These are phyloP conservation scores for Ancistrus triradiatus DNA, from an alignment of 2,113 vertebrate genomes.

Conservation along the genomic window DNA sequence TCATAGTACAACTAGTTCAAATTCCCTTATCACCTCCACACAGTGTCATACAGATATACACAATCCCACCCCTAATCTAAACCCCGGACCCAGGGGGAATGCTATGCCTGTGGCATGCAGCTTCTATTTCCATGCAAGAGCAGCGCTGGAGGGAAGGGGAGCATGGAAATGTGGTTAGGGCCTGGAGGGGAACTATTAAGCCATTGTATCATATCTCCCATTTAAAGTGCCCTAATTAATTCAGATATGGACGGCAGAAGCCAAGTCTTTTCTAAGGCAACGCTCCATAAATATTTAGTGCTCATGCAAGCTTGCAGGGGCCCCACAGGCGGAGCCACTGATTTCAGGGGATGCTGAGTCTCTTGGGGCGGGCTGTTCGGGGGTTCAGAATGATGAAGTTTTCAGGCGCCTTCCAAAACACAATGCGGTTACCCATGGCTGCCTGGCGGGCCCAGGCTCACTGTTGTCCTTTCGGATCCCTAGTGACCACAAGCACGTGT, in stretches of 20 bases:
- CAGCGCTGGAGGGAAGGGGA: slow-evolving; percentile 20
- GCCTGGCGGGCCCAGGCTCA: slow-evolving; percentile 47
- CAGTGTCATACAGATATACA: not conserved
- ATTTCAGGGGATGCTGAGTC: slow-evolving; percentile 41
- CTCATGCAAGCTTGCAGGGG: slow-evolving; percentile 10
- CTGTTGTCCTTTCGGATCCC: no score
- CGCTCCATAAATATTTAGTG: slow-evolving; percentile 49
- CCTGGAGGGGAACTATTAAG: slow-evolving; percentile 48
- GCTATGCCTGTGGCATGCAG: slow-evolving; percentile 10
- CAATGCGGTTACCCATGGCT: not conserved
- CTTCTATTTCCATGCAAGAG: slow-evolving; percentile 22
- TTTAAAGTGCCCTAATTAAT: slow-evolving; percentile 55
- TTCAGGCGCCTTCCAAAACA: slow-evolving; percentile 44
- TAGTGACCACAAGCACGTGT: no score
- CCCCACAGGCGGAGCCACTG: not conserved
- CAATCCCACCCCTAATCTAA: slow-evolving; percentile 15
- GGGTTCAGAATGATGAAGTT: slow-evolving; percentile 29
- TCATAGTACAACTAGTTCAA: slow-evolving; percentile 17
- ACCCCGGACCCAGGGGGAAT: not conserved
- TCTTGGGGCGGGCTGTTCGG: slow-evolving; percentile 41
- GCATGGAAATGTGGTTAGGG: slow-evolving; percentile 19
- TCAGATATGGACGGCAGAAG: slow-evolving; percentile 44
- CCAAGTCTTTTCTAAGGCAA: slow-evolving; percentile 45
- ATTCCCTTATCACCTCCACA: not conserved
- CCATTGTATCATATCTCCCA: slow-evolving; percentile 47